Evolutionary conservation across 2,888 invertebrate species (phyloP).

Genomic region (Drosophila peninsularis): DNA sequence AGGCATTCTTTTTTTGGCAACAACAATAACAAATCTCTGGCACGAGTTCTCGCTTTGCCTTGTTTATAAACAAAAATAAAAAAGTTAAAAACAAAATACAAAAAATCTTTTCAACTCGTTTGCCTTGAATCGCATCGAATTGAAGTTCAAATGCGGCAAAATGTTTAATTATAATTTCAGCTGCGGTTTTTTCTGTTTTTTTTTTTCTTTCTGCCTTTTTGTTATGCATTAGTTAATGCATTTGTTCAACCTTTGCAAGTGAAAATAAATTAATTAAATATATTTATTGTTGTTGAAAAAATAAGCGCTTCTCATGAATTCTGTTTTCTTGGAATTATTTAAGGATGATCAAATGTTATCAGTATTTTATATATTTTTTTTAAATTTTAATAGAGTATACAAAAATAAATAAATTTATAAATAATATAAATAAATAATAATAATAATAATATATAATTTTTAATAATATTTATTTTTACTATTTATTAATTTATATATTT

Average conservation of each 20-base stretch:
- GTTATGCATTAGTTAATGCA: constrained; percentile 7
- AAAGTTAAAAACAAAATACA: constrained; percentile 42
- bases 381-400: too few species aligned
- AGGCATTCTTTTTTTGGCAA: constrained; percentile 42
- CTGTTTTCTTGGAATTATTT: background rate
- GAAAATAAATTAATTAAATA: background rate
- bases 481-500: too few species aligned
- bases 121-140: constrained; percentile 70
- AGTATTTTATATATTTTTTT: too few species aligned
- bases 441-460: background rate
- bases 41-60: constrained; percentile 59
- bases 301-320: background rate
- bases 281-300: background rate
- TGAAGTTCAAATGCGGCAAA: constrained; percentile 69
- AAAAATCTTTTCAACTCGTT: constrained; percentile 66
- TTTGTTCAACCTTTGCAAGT: constrained; percentile 21
- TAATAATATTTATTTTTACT: too few species aligned
- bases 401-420: background rate
- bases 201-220: background rate
- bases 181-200: constrained; percentile 31
- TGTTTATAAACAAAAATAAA: constrained; percentile 67
- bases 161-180: constrained; percentile 57
- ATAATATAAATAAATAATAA: background rate
- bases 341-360: too few species aligned
- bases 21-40: constrained; percentile 49